Conservation (phyloP, 1,140 invertebrate genomes). For the Zaprionus vittiger region DNA sequence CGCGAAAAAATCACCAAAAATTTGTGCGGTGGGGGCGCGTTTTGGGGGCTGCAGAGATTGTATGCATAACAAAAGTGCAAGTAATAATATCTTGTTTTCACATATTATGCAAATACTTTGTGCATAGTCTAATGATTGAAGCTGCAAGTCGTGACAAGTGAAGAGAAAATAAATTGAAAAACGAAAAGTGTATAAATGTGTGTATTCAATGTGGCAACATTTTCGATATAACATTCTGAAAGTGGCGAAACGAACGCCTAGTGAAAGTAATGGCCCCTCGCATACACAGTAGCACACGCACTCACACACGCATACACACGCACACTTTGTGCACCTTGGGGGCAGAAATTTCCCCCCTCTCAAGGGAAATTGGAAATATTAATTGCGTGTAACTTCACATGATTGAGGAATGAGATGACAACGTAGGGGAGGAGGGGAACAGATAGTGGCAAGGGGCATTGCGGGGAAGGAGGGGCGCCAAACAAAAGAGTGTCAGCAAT, state of each 20-base stretch:
- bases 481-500: conserved; percentile 80
- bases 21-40: conserved; percentile 21
- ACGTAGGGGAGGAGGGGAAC: background rate
- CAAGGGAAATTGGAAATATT: conserved; percentile 64
- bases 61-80: conserved; percentile 76
- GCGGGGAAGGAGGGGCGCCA: background rate
- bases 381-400: conserved; percentile 70
- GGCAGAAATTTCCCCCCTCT: conserved; percentile 15
- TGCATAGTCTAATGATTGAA: background rate
- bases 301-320: conserved; percentile 16
- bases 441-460: background rate
- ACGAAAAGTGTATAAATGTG: conserved; percentile 52
- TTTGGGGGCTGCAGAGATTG: conserved; percentile 29
- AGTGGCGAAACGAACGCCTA: conserved; percentile 68
- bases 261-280: conserved; percentile 70
- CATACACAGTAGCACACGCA: conserved; percentile 33
- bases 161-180: conserved; percentile 25
- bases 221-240: conserved; percentile 64
- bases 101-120: conserved; percentile 50
- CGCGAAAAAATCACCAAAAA: conserved; percentile 25
- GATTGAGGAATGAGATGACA: background rate
- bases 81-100: conserved; percentile 69
- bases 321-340: conserved; percentile 55
- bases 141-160: conserved; percentile 8
- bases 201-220: conserved; percentile 72